Base-by-base conservation (phyloP, 2,888 invertebrate genomes). In the Epiblema foenella region DNA sequence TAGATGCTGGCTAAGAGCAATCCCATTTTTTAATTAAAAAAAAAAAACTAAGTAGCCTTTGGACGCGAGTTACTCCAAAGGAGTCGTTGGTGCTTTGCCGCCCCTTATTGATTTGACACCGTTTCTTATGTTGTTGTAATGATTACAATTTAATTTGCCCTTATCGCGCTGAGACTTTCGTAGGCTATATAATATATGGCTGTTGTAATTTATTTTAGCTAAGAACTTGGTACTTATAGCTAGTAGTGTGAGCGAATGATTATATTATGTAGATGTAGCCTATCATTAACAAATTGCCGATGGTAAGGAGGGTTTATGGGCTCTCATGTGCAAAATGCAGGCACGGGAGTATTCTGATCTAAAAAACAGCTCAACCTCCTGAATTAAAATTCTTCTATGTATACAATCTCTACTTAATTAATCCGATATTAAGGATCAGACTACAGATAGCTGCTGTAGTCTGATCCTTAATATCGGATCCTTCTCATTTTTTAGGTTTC, bases 261-360 rank as follows among this genome's bases (percentile, higher is more conserved):
- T 79, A 81, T 84, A 84, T 83, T 83, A 85, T 84, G 83, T 81
- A 86, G 82, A 88, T 86, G 76, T 75, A 77, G 75, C 75, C 80
- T 87, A 85, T 88, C 88, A 89, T 90, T 89, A 89, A 90, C 90
- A 90, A 90, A 91, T 91, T 90, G 89, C 86, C 83, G 79, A 82
- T 80, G 84, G 81, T 79, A 76, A 74, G 76, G 78, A 77, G 79
- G 78, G 78, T 84, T 85, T 85, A 84, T 82, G 78, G 78, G 76
- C 73, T 72, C 75, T 75, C 69, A 52, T 68, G 65, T 69, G 69
- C 74, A 64, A 71, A 71, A 68, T 60, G 73, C 68, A 72, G 75
- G 12, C 75, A 24, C 71, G 58, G 77, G 69, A 75, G 60, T 81
- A 80, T 80, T 81, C 80, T 80, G 77, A 52, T 33, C 10, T 17